These are phyloP conservation scores for Neuroterus valhalla DNA, from an alignment of 1,140 invertebrate species.

Conservation along the genomic window DNA sequence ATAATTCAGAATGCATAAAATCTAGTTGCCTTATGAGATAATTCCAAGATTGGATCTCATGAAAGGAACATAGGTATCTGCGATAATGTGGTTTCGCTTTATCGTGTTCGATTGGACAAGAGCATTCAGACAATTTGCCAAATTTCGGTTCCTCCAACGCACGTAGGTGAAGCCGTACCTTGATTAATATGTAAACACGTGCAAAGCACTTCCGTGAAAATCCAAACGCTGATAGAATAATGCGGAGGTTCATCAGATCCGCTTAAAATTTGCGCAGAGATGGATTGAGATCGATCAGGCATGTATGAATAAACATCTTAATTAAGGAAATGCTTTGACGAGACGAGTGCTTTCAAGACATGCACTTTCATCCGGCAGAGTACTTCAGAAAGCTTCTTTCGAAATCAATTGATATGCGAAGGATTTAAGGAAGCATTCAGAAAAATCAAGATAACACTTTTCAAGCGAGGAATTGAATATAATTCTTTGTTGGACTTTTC, in stretches of 20 bases:
- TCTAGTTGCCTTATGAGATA: not conserved
- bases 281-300: constrained; percentile 8
- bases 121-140: constrained; percentile 9
- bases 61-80: not conserved
- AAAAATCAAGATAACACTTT: no score
- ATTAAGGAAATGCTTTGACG: not conserved
- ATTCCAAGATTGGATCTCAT: not conserved
- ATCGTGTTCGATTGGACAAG: constrained; percentile 15
- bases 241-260: not conserved
- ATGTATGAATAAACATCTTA: not conserved
- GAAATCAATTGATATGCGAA: no score
- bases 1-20: not conserved
- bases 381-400: no score
- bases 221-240: constrained; percentile 25
- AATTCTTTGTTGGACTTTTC: no score
- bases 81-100: constrained; percentile 9
- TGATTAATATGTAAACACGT: constrained; percentile 22
- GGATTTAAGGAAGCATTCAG: no score
- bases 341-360: no score
- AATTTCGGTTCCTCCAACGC: not conserved
- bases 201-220: constrained; percentile 14
- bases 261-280: not conserved
- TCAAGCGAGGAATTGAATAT: no score
- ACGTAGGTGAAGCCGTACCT: not conserved
- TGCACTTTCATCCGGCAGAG: no score